Percentiles rank a stretch among this genome's conserved stretches.
These are phyloP conservation scores for Malaclemys terrapin DNA, from an alignment of 2,113 vertebrate genomes.

Conservation along the genomic window DNA sequence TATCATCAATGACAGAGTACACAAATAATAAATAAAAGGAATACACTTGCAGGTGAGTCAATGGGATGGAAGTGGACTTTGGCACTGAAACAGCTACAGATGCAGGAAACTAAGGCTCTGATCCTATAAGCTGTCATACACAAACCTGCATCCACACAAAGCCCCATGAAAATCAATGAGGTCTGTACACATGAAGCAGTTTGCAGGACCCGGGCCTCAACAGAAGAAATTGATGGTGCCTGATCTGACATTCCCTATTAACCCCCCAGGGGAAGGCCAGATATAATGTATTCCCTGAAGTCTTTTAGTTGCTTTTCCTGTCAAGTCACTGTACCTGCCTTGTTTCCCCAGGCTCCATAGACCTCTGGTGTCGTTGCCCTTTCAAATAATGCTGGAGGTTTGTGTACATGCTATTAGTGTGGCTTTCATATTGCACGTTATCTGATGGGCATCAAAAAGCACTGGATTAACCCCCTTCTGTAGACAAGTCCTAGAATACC, in stretches of 20 bases:
- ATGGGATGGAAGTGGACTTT: neutral
- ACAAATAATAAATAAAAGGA: neutral
- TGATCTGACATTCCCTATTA: neutral
- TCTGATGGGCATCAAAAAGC: neutral
- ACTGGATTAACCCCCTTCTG: neutral
- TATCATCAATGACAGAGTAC: conserved; percentile 80
- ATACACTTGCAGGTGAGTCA: neutral
- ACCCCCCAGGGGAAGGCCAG: neutral
- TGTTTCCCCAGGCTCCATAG: neutral
- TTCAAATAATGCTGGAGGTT: neutral
- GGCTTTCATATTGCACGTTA: neutral
- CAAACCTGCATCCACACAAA: neutral
- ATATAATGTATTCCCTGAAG: neutral
- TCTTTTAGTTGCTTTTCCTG: neutral
- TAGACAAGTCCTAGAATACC: neutral
- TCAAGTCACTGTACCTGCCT: neutral
- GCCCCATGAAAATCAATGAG: neutral
- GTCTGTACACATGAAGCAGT: neutral
- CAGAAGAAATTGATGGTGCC: neutral
- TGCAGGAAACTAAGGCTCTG: neutral
- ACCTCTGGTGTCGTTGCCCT: neutral
- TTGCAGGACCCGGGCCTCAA: neutral
- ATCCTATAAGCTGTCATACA: neutral
- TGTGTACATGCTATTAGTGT: neutral
- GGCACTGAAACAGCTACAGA: neutral